Evolutionary conservation across 2,113 vertebrate genomes (phyloP), one percentile per base, ranked within the genome.

Genomic region (Phainopepla nitens): DNA sequence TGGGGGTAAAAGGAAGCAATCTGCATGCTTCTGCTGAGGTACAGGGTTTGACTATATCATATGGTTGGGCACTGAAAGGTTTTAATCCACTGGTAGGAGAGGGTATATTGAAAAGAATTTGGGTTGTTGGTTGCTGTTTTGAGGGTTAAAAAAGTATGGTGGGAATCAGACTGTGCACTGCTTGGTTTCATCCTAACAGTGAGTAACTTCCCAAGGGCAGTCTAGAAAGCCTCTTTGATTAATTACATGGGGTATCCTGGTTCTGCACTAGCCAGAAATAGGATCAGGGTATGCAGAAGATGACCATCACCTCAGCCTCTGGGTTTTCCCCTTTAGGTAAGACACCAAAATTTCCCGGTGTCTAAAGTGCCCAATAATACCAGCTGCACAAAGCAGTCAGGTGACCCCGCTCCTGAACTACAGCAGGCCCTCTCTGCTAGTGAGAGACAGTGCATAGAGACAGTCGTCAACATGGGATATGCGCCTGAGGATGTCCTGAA

Each of bases 391-490:
- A 97, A 94, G 78, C 28, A 23, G 77, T 42, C n/a, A 0, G 62
- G 81, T 45, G 72, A 47, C 29, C n/a, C 73, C 0, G 2, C 89
- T 77, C 88, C 95, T 33, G 98, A 97, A 13, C 87, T 97, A 31
- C 97, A 98, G 60, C 98, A 98, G 89, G 97, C 87, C 42, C 98
- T 99, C 89, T 99, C 99, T 1, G 98, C 98, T 70, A 98, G 98
- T 0, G 99, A 99, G 94, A 98, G 98, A 20, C 98, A 99, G 91
- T 99, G 99, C 64, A 91, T 99, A 83, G 99, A 99, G 97, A 99
- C 98, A 0, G 98, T 99, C 3, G 97, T 99, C 94, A 98, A 98
- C 96, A 99, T 99, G 99, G 99, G 99, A 16, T 99, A 99, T 93
- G 98, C 98, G 0, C 99, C 98, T 14, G 98, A 99, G 71, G 98